Percentiles rank a stretch among this genome's conserved stretches.
Conservation (phyloP, 2,888 invertebrate genomes). For the Macrostomum cliftonense region DNA sequence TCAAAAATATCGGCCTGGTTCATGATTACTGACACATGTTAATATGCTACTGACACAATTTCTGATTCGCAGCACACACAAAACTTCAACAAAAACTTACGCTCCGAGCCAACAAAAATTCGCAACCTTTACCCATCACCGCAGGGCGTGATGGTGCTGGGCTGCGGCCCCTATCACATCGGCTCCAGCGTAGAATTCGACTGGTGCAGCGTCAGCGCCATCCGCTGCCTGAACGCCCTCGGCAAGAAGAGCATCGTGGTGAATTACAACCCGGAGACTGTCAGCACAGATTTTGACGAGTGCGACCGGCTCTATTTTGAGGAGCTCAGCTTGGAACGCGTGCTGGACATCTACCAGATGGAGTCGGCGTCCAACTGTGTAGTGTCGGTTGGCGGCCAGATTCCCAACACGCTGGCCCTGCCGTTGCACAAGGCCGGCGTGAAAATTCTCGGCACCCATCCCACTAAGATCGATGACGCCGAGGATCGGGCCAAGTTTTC, state of each 20-base stretch:
- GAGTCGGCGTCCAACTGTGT: slow-evolving; percentile 21
- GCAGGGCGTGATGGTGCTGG: slow-evolving; percentile 21
- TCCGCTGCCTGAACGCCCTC: slow-evolving; percentile 19
- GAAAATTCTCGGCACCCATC: slow-evolving; percentile 22
- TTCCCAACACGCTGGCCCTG: slow-evolving; percentile 29
- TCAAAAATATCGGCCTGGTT: too few species aligned
- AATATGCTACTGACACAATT: too few species aligned
- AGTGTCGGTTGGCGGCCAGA: slow-evolving; percentile 27
- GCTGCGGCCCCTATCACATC: slow-evolving; percentile 31
- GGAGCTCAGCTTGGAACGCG: slow-evolving; percentile 24
- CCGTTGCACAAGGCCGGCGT: slow-evolving; percentile 19
- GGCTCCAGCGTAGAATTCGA: slow-evolving; percentile 31
- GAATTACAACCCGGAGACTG: slow-evolving; percentile 30
- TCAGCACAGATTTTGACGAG: slow-evolving; percentile 31
- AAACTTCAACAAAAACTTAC: too few species aligned
- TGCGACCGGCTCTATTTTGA: slow-evolving; percentile 31
- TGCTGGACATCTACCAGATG: slow-evolving; percentile 24
- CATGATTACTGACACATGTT: too few species aligned
- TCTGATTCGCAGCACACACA: too few species aligned
- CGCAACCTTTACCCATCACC: too few species aligned
- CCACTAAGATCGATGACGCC: slow-evolving; percentile 22
- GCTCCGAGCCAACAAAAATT: too few species aligned
- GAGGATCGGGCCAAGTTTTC: slow-evolving; percentile 25
- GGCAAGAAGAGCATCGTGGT: slow-evolving; percentile 23
- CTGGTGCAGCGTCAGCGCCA: slow-evolving; percentile 28